A percentile compares a stretch with the other conserved stretches of the same genome.
These are phyloP conservation scores for Coturnix japonica DNA, from an alignment of 2,113 vertebrate genomes.

Conservation along the genomic window DNA sequence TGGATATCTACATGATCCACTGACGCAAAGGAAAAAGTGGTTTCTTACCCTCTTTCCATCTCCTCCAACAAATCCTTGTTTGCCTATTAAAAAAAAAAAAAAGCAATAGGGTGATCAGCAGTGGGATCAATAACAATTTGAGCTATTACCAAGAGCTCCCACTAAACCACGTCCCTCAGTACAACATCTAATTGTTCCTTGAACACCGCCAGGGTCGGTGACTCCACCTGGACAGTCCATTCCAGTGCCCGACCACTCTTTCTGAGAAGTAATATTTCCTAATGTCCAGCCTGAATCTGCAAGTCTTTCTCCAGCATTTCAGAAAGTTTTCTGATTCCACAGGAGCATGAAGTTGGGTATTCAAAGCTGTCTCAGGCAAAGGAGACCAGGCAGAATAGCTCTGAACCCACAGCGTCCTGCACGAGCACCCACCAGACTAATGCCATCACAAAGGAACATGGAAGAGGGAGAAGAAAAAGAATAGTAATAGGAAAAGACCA, in stretches of 20 bases:
- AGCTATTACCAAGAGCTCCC: no score
- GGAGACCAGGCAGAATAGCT: not conserved
- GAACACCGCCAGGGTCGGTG: no score
- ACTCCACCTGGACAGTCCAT: no score
- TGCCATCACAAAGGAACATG: not conserved
- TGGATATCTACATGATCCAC: not conserved
- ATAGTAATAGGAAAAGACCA: no score
- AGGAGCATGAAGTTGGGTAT: not conserved
- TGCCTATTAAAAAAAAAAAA: constrained; percentile 39
- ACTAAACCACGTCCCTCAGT: no score
- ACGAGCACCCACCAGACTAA: not conserved
- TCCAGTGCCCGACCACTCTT: no score
- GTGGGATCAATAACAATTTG: not conserved
- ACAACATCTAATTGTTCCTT: no score
- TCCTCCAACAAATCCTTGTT: constrained; percentile 81
- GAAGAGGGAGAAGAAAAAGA: not conserved
- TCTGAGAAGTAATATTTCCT: no score
- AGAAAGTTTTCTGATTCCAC: not conserved
- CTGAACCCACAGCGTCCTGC: not conserved
- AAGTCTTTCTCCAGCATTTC: not conserved
- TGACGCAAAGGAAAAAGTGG: not conserved
- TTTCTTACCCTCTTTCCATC: constrained; percentile 81
- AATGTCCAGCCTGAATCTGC: not conserved
- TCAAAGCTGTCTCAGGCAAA: not conserved
- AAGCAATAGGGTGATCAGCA: not conserved